These are phyloP conservation scores for Choloepus hoffmanni DNA, from an alignment of 2,113 vertebrate genomes.

Conservation along the genomic window DNA sequence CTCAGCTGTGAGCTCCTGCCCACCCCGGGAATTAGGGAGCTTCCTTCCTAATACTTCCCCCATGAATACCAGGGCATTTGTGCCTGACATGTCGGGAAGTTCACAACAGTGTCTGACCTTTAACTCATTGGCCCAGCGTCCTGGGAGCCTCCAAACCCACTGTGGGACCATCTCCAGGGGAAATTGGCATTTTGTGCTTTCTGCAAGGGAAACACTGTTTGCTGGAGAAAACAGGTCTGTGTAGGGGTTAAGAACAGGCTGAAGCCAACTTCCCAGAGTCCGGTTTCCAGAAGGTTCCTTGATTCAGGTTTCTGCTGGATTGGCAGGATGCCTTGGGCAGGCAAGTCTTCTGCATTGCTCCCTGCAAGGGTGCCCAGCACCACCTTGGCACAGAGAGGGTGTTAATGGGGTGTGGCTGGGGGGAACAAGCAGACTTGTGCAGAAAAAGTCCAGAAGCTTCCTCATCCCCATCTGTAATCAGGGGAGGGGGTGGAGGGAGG, in stretches of 20 bases:
- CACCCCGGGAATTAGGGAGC: neutral
- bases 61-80: fast-evolving
- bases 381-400: neutral
- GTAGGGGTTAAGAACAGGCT: neutral
- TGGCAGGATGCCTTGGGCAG: neutral
- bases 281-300: neutral
- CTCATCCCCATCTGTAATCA: no score
- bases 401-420: neutral
- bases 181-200: neutral
- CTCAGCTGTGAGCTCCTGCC: neutral
- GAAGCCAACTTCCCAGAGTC: neutral
- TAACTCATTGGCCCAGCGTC: neutral
- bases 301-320: neutral
- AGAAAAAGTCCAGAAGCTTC: neutral
- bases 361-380: no score
- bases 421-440: neutral
- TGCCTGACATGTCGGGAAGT: neutral
- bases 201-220: neutral
- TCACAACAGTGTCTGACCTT: neutral
- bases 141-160: neutral
- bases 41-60: neutral
- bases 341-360: neutral
- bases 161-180: neutral
- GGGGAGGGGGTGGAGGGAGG: neutral
- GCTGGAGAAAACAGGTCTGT: neutral